A percentile compares a stretch with the other conserved stretches of the same genome.
phyloP scores from a whole-genome alignment of 2,113 vertebrate genomes.

The Hiodon alosoides region DNA sequence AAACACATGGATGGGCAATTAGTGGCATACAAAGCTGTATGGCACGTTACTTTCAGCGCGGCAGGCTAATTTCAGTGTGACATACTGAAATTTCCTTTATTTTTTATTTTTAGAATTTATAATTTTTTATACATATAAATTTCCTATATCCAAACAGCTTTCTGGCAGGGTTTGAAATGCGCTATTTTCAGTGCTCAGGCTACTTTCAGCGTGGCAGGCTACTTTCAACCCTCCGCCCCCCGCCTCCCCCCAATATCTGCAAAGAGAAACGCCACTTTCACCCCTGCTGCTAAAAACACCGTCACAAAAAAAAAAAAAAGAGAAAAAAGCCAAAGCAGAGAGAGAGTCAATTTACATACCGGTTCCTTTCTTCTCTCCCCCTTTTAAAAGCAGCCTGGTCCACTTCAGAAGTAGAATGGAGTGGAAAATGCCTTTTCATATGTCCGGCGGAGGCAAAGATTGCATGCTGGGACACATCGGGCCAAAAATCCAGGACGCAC shows the following conservation, averaged over 20 bases:
- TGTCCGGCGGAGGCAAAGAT: constrained; percentile 60
- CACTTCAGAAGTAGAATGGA: constrained; percentile 45
- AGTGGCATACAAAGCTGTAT: constrained; percentile 53
- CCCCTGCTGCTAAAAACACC: constrained; percentile 52
- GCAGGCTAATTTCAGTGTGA: no score
- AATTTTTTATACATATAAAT: constrained; percentile 49
- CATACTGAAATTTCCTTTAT: no score
- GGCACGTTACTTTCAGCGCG: neutral
- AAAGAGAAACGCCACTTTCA: constrained; percentile 55
- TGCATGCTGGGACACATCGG: constrained; percentile 60
- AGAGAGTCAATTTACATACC: constrained; percentile 67
- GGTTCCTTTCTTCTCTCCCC: constrained; percentile 58
- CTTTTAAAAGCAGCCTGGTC: constrained; percentile 51
- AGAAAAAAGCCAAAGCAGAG: no score
- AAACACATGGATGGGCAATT: constrained; percentile 61
- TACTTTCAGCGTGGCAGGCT: no score
- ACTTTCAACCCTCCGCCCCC: no score
- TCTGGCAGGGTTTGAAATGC: constrained; percentile 47
- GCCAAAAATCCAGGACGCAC: constrained; percentile 53
- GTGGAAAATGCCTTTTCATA: constrained; percentile 45
- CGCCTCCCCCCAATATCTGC: constrained; percentile 43
- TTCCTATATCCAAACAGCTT: constrained; percentile 56
- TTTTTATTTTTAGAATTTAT: no score
- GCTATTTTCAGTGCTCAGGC: constrained; percentile 28
- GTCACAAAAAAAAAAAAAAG: constrained; percentile 2